phyloP scores from a whole-genome alignment of 2,888 invertebrate species.

The Amphipyra tragopoginis region DNA sequence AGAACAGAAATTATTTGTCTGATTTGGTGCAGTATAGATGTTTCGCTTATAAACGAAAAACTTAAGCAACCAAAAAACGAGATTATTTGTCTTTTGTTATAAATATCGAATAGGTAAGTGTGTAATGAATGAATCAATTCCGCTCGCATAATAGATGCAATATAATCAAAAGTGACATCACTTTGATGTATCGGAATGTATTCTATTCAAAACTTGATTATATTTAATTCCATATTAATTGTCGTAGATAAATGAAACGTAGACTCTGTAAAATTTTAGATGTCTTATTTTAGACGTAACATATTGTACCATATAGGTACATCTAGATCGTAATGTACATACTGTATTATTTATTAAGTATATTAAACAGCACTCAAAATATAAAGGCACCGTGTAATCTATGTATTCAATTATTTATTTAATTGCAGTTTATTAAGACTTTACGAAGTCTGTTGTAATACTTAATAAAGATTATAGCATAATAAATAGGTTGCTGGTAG shows the following conservation, averaged over 20 bases:
- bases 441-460: slow-evolving; percentile 34
- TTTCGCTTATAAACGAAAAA: slow-evolving; percentile 3
- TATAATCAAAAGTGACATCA: slow-evolving; percentile 19
- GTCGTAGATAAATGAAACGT: slow-evolving; percentile 34
- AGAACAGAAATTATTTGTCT: slow-evolving; percentile 6
- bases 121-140: slow-evolving; percentile 16
- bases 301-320: slow-evolving; percentile 59
- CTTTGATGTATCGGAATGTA: slow-evolving; percentile 35
- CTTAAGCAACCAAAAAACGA: slow-evolving; percentile 6
- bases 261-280: slow-evolving; percentile 55
- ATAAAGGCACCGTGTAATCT: slow-evolving; percentile 66
- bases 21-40: slow-evolving; percentile 1
- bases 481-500: slow-evolving; percentile 65
- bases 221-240: slow-evolving; percentile 19
- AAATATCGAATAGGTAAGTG: slow-evolving; percentile 11
- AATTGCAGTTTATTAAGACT: slow-evolving; percentile 54
- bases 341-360: slow-evolving; percentile 52
- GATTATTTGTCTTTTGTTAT: slow-evolving; percentile 16
- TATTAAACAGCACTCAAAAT: slow-evolving; percentile 54
- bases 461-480: slow-evolving; percentile 34
- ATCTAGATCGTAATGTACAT: slow-evolving; percentile 50
- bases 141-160: slow-evolving; percentile 22
- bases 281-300: slow-evolving; percentile 43
- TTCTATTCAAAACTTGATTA: slow-evolving; percentile 33
- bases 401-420: slow-evolving; percentile 67